These are phyloP conservation scores for Proctacanthus coquilletti DNA, from an alignment of 1,140 invertebrate genomes.

Conservation along the genomic window DNA sequence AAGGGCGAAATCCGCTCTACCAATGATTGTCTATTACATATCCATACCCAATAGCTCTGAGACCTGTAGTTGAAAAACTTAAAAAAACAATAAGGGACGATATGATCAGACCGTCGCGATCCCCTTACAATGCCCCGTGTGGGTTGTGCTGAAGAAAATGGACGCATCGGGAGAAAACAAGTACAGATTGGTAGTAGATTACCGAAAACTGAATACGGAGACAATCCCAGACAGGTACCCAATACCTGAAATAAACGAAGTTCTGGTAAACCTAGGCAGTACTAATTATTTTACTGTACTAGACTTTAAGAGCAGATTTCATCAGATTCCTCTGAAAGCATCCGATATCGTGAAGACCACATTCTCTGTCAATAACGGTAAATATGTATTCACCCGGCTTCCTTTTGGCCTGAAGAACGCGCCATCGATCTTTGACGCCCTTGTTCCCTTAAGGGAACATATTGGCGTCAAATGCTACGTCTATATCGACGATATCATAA, in stretches of 20 bases:
- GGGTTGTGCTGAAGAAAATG: conserved; percentile 2
- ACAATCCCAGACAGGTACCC: conserved; percentile 27
- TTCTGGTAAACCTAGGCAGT: conserved; percentile 32
- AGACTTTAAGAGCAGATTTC: conserved; percentile 28
- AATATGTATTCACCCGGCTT: background rate
- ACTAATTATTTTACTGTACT: conserved; percentile 20
- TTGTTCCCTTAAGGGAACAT: conserved; percentile 16
- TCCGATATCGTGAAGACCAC: conserved; percentile 10
- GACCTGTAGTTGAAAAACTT: background rate
- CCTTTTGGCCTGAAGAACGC: background rate
- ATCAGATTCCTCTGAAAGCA: conserved; percentile 28
- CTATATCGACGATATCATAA: conserved; percentile 29
- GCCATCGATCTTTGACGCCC: background rate
- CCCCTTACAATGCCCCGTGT: conserved; percentile 15
- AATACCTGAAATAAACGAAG: conserved; percentile 33
- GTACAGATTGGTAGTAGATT: conserved; percentile 23
- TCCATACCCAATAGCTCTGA: conserved; percentile 4
- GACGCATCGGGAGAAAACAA: conserved; percentile 14
- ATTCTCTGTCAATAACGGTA: background rate
- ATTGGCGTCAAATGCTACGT: conserved; percentile 17
- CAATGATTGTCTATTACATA: conserved; percentile 7
- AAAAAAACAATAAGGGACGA: background rate
- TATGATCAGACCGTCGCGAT: conserved; percentile 13
- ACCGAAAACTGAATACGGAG: conserved; percentile 19
- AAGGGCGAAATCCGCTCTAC: conserved; percentile 10